phyloP scores from a whole-genome alignment of 92 coral and sea anemone genomes.

The Bergia sp. region DNA sequence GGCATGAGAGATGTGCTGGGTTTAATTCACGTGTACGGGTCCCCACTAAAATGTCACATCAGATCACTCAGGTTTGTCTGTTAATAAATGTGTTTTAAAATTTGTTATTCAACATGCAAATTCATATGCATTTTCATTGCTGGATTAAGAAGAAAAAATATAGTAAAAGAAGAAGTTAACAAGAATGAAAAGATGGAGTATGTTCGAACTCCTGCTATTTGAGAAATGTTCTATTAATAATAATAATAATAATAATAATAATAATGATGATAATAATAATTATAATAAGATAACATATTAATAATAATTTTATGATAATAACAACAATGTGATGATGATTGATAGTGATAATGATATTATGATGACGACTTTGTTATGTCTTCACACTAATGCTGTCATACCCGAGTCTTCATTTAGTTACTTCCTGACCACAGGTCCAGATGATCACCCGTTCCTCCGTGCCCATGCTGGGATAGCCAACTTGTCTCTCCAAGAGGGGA shows the following conservation, averaged over 20 bases:
- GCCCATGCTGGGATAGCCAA: conserved; percentile 80
- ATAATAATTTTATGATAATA: neutral
- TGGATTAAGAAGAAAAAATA: no score
- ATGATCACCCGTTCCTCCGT: conserved; percentile 91
- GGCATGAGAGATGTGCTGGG: no score
- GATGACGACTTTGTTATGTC: neutral
- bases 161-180: no score
- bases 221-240: neutral
- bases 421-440: conserved; percentile 61
- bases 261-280: neutral
- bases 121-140: no score
- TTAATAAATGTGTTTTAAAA: no score
- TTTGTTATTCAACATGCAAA: no score
- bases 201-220: neutral
- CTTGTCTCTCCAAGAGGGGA: conserved; percentile 75
- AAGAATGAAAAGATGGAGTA: neutral
- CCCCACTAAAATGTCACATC: no score
- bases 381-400: neutral
- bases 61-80: no score
- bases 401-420: neutral
- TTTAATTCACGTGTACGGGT: no score
- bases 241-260: neutral
- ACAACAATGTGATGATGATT: neutral
- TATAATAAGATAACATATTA: neutral
- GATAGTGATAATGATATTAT: neutral